A percentile compares a stretch with the other conserved stretches of the same genome.
Evolutionary conservation across 2,888 invertebrate genomes (phyloP).

Genomic region (Archips xylosteana): DNA sequence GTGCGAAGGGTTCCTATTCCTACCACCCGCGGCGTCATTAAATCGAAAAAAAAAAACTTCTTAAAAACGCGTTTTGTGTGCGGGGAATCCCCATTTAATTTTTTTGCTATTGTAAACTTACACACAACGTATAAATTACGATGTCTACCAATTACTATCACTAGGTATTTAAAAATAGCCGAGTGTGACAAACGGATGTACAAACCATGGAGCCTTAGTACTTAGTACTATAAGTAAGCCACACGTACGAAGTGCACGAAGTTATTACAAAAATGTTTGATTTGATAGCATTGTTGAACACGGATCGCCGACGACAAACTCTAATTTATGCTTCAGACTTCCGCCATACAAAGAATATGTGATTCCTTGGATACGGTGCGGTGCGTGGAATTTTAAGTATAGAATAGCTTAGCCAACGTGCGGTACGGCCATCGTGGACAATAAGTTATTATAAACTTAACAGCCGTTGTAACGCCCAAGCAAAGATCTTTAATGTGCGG

Average conservation of each 20-base stretch:
- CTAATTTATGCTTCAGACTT: constrained; percentile 62
- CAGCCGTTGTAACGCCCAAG: not conserved
- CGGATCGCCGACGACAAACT: constrained; percentile 54
- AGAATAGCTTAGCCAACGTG: constrained; percentile 28
- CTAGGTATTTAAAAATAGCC: too few species aligned
- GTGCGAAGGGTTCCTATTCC: too few species aligned
- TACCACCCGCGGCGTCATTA: too few species aligned
- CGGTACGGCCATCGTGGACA: constrained; percentile 20
- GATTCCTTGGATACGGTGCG: constrained; percentile 50
- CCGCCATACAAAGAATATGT: constrained; percentile 61
- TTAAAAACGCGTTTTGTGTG: too few species aligned
- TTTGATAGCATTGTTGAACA: constrained; percentile 12
- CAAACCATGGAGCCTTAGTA: too few species aligned
- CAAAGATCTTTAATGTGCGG: constrained; percentile 16
- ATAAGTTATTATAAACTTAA: constrained; percentile 34
- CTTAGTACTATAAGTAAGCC: too few species aligned
- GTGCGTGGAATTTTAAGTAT: constrained; percentile 67
- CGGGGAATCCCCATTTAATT: too few species aligned
- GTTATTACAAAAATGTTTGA: not conserved
- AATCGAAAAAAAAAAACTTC: too few species aligned
- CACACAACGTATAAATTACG: too few species aligned
- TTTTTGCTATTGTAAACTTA: too few species aligned
- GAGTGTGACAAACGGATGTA: too few species aligned
- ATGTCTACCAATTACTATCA: too few species aligned
- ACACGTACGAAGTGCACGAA: not conserved